Base-by-base conservation (phyloP, 2,888 invertebrate genomes). In the Sesia bembeciformis region DNA sequence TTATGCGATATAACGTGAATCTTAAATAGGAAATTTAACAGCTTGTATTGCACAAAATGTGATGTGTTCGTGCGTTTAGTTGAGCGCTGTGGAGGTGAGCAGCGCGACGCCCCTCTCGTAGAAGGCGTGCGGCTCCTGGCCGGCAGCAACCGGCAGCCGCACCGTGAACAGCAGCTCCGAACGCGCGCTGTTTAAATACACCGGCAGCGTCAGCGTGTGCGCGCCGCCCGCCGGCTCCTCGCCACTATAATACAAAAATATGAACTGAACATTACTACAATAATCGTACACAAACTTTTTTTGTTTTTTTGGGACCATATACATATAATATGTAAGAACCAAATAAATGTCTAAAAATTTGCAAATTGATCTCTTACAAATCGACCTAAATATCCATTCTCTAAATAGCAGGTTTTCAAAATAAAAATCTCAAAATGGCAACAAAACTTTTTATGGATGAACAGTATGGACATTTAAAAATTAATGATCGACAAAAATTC, bases 61-160 rank as follows among this genome's bases (percentile, higher is more conserved):
- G 23, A 2, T 23, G 23, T 23, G 23, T 2, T 23, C 23, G 23
- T 23, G 23, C 42, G 41, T 51, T 60, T 92, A 95, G 82, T 96
- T 96, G 66, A 97, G 92, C 60, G 96, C 94, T 49, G 97, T 97
- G 50, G 98, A 98, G 39, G 97, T 97, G 72, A 98, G 93, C 51
- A 99, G 92, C 52, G 99, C 99, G 39, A 99, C 99, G 64, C 99
- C 99, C 54, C 99, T 92, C 85, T 99, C 98, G 87, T 98, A 99
- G 92, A 99, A 99, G 80, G 97, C 97, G 80, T 97, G 97, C 54
- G 95, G 95, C 74, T 97, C 97, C 77, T 97, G 96, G 43, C 95
- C 96, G 52, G 96, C 93, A 52, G 96, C 96, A 54, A 98, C 95
- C 67, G 96, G 95, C 78, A 99, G 93, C 70, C 98, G 97, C 56